A percentile compares a stretch with the other conserved stretches of the same genome.
Conservation (phyloP, 2,888 invertebrate species). For the Epinotia ramella region DNA sequence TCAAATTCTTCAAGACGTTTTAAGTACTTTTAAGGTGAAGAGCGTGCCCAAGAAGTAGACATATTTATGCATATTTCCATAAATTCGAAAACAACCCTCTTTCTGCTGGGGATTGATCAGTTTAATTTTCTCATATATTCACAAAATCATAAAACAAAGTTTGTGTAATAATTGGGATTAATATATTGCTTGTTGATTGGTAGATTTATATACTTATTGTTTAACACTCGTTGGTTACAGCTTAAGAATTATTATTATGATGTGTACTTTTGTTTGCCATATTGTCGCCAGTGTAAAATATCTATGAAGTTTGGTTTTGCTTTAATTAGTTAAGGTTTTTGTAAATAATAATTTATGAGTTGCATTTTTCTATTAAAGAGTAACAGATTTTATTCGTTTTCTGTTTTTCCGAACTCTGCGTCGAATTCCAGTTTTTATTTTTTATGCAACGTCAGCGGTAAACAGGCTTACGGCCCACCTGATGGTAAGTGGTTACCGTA, state of each 20-base stretch:
- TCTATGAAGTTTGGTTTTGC: slow-evolving; percentile 77
- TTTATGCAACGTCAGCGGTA: too few relatives aligned
- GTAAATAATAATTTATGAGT: slow-evolving; percentile 81
- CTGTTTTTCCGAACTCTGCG: slow-evolving; percentile 34
- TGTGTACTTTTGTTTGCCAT: slow-evolving; percentile 53
- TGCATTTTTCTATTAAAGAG: slow-evolving; percentile 71
- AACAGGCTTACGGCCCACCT: too few relatives aligned
- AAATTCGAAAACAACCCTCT: too few relatives aligned
- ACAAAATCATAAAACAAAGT: neutral
- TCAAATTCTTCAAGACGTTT: too few relatives aligned
- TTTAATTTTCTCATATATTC: slow-evolving; percentile 19
- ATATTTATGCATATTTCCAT: too few relatives aligned
- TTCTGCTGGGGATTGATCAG: neutral
- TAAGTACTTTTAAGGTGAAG: too few relatives aligned
- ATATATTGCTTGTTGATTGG: slow-evolving; percentile 42
- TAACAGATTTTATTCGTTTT: slow-evolving; percentile 61
- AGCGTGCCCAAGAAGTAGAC: too few relatives aligned
- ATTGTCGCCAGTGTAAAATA: slow-evolving; percentile 62
- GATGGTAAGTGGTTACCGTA: too few relatives aligned
- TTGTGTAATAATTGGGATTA: slow-evolving; percentile 42
- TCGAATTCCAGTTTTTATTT: neutral
- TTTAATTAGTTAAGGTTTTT: slow-evolving; percentile 76
- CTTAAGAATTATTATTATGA: slow-evolving; percentile 60
- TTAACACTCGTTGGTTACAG: slow-evolving; percentile 59
- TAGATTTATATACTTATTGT: slow-evolving; percentile 50